phyloP scores from a whole-genome alignment of 2,113 vertebrate species.

The Poicephalus meyeri region DNA sequence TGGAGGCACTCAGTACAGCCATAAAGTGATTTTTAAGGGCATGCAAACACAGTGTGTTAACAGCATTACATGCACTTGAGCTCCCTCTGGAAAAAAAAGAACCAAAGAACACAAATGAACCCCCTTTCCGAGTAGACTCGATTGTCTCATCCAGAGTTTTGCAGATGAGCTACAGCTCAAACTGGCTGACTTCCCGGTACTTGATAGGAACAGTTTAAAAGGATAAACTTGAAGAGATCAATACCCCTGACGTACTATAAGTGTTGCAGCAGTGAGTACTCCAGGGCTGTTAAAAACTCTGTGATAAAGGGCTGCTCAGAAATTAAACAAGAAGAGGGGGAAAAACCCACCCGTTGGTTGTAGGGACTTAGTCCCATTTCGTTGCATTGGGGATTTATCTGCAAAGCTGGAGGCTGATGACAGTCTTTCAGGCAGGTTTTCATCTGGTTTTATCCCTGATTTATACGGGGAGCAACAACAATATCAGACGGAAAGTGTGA shows the following conservation, averaged over 20 bases:
- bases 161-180: constrained; percentile 55
- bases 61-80: constrained; percentile 25
- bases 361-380: not conserved
- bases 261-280: constrained; percentile 41
- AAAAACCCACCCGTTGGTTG: not conserved
- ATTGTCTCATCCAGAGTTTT: constrained; percentile 48
- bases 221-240: constrained; percentile 65
- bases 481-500: not conserved
- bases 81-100: constrained; percentile 49
- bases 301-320: not conserved
- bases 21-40: constrained; percentile 72
- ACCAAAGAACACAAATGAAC: not conserved
- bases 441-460: not conserved
- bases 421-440: not conserved
- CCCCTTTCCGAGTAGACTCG: constrained; percentile 43
- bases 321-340: constrained; percentile 17
- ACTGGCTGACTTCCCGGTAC: constrained; percentile 54
- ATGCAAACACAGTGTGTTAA: constrained; percentile 58
- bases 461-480: not conserved
- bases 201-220: constrained; percentile 70
- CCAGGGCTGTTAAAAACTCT: constrained; percentile 49
- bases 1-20: constrained; percentile 61
- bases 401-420: not conserved
- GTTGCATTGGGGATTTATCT: not conserved
- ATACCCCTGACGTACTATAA: constrained; percentile 52